phyloP scores from a whole-genome alignment of 1,140 invertebrate genomes.

The Sipha flava region DNA sequence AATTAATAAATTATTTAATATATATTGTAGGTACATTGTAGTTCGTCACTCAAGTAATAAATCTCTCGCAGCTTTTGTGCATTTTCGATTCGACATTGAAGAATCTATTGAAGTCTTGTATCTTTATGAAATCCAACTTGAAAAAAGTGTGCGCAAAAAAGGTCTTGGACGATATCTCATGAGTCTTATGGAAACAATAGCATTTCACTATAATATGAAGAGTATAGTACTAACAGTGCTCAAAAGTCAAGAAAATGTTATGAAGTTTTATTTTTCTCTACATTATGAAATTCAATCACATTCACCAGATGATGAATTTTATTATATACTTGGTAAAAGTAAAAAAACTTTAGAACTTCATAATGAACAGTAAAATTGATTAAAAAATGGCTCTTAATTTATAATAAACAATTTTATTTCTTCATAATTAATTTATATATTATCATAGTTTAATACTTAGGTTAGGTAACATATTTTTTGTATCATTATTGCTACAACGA shows the following conservation, averaged over 20 bases:
- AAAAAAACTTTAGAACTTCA: slow-evolving; percentile 14
- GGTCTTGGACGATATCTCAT: slow-evolving; percentile 75
- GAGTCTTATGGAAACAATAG: slow-evolving; percentile 65
- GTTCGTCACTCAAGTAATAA: slow-evolving; percentile 47
- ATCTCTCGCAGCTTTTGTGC: slow-evolving; percentile 57
- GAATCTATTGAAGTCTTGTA: slow-evolving; percentile 67
- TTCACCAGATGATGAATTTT: slow-evolving; percentile 35
- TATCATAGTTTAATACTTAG: slow-evolving; percentile 20
- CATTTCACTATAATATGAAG: slow-evolving; percentile 58
- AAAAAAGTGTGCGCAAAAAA: slow-evolving; percentile 53
- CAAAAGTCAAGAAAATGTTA: slow-evolving; percentile 60
- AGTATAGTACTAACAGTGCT: slow-evolving; percentile 76
- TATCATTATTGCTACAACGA: neutral
- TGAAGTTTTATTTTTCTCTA: slow-evolving; percentile 53
- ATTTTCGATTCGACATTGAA: slow-evolving; percentile 77
- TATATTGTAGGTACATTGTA: slow-evolving; percentile 51
- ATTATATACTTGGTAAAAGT: slow-evolving; percentile 22
- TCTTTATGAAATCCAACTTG: slow-evolving; percentile 78
- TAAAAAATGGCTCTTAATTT: neutral
- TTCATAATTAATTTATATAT: too few species aligned
- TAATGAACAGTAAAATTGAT: neutral
- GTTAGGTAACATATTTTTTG: slow-evolving; percentile 1
- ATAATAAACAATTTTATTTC: too few species aligned
- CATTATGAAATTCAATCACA: slow-evolving; percentile 38
- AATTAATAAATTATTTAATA: too few species aligned